Evolutionary conservation across 2,888 invertebrate genomes (phyloP).

Genomic region (Idaea straminata): DNA sequence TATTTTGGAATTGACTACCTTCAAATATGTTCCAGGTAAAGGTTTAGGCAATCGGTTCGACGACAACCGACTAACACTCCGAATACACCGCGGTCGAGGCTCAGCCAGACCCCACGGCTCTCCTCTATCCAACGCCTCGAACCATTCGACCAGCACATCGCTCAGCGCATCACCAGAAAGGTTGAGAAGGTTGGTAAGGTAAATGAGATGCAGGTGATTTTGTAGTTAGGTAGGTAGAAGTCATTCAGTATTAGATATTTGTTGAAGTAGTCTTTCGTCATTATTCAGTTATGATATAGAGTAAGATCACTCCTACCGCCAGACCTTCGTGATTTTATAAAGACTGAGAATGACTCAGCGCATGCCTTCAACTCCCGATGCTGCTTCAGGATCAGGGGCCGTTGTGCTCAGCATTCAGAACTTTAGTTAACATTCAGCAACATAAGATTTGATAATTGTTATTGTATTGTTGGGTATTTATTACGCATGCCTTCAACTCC

Average conservation of each 20-base stretch:
- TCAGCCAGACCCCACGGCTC: conserved; percentile 88
- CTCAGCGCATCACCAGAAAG: conserved; percentile 84
- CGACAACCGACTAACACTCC: conserved; percentile 92
- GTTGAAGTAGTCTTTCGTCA: no score
- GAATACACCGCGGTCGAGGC: conserved; percentile 93
- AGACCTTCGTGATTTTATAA: no score
- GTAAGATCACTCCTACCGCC: no score
- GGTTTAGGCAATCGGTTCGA: conserved; percentile 89
- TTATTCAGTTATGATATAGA: no score
- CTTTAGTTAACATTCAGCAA: no score
- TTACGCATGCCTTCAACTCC: no score
- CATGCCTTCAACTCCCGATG: no score
- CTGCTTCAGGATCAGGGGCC: no score
- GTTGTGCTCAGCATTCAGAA: no score
- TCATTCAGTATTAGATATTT: background rate
- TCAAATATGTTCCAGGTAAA: conserved; percentile 63
- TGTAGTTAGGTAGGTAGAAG: background rate
- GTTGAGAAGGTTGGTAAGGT: conserved; percentile 57
- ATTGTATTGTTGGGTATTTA: no score
- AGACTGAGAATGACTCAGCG: no score
- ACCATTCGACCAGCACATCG: conserved; percentile 84
- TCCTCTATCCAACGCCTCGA: conserved; percentile 84
- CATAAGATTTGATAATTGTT: no score
- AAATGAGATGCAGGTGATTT: background rate
- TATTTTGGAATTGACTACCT: conserved; percentile 3